Evolutionary conservation across 1,140 invertebrate genomes (phyloP), one percentile per base, ranked within the genome.

Genomic region (Anoplophora glabripennis): DNA sequence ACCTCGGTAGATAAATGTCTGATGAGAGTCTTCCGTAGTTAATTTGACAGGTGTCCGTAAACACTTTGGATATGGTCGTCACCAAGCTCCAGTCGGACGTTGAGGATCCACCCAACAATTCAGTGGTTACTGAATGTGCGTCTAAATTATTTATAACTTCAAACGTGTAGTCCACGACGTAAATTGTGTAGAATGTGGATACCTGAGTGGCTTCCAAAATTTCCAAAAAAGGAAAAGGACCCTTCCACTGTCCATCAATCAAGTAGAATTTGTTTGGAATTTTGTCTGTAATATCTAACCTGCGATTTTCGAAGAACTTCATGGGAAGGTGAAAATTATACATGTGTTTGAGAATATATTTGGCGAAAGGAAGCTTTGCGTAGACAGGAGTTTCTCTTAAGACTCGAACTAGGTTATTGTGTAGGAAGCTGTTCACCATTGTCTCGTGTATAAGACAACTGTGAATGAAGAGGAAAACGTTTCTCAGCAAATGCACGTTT

Each of bases 251-350:
- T 10, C 66, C 67, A 36, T 63, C 66, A 14, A 72, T 66, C 15
- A 73, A 38, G 49, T 73, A 72, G 54, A 73, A 73, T 42, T 65
- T 59, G 12, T 66, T 68, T 4, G 59, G 48, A 2, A 73, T 38
- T 40, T 60, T 64, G 52, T 72, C 69, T 1, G 52, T 66, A 5
- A 73, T 56, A 41, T 73, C 69, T 11, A 73, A 18, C 14, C 53
- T 33, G 4, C 60, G 54, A 12, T 53, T 61, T 52, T 67, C 62
- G 17, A 62, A 62, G 42, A 73, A 72, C 52, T 73, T 73, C 14
- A 72, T 15, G 8, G 70, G 72, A 10, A 68, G 57, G 52, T 66
- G 69, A 37, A 67, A 52, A 46, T 64, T 58, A 15, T 64, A 64
- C 8, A 67, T 57, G 9, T 64, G 37, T 28, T 63, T 45, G 11